phyloP scores from a whole-genome alignment of 2,888 invertebrate species.

The Ennomos fuscantarius region DNA sequence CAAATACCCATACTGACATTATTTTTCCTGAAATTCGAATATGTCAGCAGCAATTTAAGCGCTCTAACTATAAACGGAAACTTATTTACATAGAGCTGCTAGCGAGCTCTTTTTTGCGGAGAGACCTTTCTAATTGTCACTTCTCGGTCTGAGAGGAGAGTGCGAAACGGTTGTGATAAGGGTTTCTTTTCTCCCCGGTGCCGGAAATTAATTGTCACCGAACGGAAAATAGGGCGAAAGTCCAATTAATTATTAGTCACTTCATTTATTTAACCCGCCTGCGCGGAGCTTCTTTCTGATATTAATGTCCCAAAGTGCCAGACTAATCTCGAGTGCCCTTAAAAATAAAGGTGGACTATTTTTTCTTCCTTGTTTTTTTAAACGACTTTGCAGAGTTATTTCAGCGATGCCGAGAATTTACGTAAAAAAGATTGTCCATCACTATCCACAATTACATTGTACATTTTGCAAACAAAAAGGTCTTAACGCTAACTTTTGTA shows the following conservation, averaged over 20 bases:
- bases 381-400: slow-evolving; percentile 39
- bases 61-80: slow-evolving; percentile 31
- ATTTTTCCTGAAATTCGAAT: slow-evolving; percentile 37
- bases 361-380: slow-evolving; percentile 51
- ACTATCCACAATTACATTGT: slow-evolving; percentile 63
- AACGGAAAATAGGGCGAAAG: slow-evolving; percentile 84
- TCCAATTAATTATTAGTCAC: slow-evolving; percentile 85
- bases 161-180: slow-evolving; percentile 79
- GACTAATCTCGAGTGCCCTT: slow-evolving; percentile 65
- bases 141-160: slow-evolving; percentile 66
- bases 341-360: slow-evolving; percentile 48
- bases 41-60: slow-evolving; percentile 33
- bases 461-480: slow-evolving; percentile 65
- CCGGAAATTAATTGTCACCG: slow-evolving; percentile 85
- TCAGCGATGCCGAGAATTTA: slow-evolving; percentile 24
- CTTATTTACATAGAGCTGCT: slow-evolving; percentile 44
- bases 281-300: slow-evolving; percentile 73
- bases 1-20: slow-evolving; percentile 8
- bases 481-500: slow-evolving; percentile 66
- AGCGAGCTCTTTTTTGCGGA: slow-evolving; percentile 52
- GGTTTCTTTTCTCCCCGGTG: slow-evolving; percentile 79
- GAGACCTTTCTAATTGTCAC: slow-evolving; percentile 69
- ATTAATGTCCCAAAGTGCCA: slow-evolving; percentile 75
- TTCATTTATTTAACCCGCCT: slow-evolving; percentile 83
- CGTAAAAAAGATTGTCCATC: slow-evolving; percentile 52